Evolutionary conservation across 2,113 vertebrate genomes (phyloP).

Genomic region (Zonotrichia leucophrys): DNA sequence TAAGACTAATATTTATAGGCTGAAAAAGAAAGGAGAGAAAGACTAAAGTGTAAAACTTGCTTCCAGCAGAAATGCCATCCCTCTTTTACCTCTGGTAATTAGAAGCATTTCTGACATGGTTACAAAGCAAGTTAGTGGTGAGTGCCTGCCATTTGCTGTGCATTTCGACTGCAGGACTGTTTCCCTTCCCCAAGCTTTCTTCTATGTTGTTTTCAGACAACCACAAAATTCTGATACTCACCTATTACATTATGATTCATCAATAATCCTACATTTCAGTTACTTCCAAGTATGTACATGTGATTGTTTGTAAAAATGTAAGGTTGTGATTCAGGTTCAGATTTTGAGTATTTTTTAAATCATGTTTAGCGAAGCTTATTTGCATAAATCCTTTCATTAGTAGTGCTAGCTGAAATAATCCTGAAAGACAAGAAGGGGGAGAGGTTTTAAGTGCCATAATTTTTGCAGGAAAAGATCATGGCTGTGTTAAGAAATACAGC

Average conservation of each 20-base stretch:
- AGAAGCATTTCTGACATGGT: conserved; percentile 44
- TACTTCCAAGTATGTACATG: neutral
- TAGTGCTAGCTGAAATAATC: neutral
- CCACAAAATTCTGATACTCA: neutral
- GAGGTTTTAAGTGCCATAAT: neutral
- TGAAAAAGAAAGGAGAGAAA: conserved; percentile 8
- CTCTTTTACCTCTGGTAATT: conserved; percentile 43
- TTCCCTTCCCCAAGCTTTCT: neutral
- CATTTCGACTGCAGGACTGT: neutral
- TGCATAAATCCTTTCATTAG: neutral
- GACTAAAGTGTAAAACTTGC: conserved; percentile 50
- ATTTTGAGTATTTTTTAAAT: neutral
- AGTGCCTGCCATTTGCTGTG: conserved; percentile 18
- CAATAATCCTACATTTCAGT: neutral
- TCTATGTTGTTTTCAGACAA: neutral
- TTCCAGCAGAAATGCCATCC: conserved; percentile 55
- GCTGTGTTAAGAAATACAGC: neutral
- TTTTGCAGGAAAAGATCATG: neutral
- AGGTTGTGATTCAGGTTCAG: neutral
- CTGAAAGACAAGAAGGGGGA: neutral
- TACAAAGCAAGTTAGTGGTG: neutral
- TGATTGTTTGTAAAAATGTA: neutral
- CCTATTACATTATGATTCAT: neutral
- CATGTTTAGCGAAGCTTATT: neutral
- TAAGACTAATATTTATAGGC: conserved; percentile 52